Evolutionary conservation across 2,888 invertebrate genomes (phyloP).

Genomic region (Heliconius hortense): DNA sequence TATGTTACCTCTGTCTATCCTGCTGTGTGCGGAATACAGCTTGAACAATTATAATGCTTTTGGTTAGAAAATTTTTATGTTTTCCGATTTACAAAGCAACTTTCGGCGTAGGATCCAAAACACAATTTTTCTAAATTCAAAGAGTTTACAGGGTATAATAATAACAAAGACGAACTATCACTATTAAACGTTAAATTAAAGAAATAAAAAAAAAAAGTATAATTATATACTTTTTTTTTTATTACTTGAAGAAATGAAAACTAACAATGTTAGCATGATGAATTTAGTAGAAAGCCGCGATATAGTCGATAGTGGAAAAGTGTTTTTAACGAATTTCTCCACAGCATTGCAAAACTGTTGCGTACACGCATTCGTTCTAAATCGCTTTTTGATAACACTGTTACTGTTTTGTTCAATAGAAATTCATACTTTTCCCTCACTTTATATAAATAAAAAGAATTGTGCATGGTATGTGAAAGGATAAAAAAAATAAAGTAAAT

Average conservation of each 20-base stretch:
- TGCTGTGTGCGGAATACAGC: no score
- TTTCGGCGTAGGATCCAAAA: not conserved
- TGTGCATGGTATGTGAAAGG: not conserved
- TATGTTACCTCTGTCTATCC: no score
- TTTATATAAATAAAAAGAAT: not conserved
- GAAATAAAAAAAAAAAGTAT: not conserved
- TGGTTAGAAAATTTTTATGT: no score
- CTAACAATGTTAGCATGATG: slow-evolving; percentile 35
- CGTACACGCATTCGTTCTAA: slow-evolving; percentile 48
- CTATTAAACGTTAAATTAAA: no score
- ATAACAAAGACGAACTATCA: no score
- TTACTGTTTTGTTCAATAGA: slow-evolving; percentile 20
- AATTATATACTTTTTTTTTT: no score
- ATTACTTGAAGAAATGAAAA: slow-evolving; percentile 9
- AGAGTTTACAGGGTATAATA: no score
- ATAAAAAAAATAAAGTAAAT: no score
- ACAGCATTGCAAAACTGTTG: slow-evolving; percentile 49
- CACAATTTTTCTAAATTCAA: not conserved
- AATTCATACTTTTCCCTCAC: slow-evolving; percentile 9
- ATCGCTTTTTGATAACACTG: slow-evolving; percentile 35
- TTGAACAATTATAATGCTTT: no score
- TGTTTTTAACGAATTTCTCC: slow-evolving; percentile 61
- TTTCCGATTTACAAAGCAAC: no score
- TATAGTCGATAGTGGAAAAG: slow-evolving; percentile 52
- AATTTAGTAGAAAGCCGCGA: slow-evolving; percentile 57